Evolutionary conservation across 2,113 vertebrate genomes (phyloP).

Genomic region (Upupa epops): DNA sequence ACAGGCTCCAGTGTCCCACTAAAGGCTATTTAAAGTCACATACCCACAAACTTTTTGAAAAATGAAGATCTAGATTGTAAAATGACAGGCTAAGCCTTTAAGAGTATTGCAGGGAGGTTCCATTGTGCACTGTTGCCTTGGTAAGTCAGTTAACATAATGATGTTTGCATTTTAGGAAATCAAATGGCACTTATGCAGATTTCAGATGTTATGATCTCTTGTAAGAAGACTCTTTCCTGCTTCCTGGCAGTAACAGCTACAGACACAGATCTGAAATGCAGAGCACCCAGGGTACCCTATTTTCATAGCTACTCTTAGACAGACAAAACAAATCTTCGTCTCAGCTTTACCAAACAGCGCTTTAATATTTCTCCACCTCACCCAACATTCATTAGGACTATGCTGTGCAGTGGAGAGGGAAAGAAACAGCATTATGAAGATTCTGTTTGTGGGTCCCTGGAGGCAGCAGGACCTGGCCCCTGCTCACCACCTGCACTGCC

Average conservation of each 20-base stretch:
- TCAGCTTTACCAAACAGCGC: neutral
- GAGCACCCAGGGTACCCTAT: neutral
- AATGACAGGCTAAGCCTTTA: neutral
- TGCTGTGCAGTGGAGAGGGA: neutral
- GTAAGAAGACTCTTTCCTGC: neutral
- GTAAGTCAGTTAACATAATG: neutral
- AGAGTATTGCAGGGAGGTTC: neutral
- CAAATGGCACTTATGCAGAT: neutral
- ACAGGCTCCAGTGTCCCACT: neutral
- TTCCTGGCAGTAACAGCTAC: neutral
- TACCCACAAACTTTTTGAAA: neutral
- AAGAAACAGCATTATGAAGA: neutral
- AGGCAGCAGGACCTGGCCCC: neutral
- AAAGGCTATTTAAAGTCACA: neutral
- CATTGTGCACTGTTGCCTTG: neutral
- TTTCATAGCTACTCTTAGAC: neutral
- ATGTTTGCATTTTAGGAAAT: neutral
- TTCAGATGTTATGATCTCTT: neutral
- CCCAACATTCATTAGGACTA: neutral
- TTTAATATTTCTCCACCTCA: neutral
- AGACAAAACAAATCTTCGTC: neutral
- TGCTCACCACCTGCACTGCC: rapidly evolving
- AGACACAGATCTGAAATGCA: neutral
- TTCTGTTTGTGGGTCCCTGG: neutral
- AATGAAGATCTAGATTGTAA: neutral